A percentile compares a stretch with the other conserved stretches of the same genome.
These are phyloP conservation scores for Blera fallax DNA, from an alignment of 2,888 invertebrate genomes.

Conservation along the genomic window DNA sequence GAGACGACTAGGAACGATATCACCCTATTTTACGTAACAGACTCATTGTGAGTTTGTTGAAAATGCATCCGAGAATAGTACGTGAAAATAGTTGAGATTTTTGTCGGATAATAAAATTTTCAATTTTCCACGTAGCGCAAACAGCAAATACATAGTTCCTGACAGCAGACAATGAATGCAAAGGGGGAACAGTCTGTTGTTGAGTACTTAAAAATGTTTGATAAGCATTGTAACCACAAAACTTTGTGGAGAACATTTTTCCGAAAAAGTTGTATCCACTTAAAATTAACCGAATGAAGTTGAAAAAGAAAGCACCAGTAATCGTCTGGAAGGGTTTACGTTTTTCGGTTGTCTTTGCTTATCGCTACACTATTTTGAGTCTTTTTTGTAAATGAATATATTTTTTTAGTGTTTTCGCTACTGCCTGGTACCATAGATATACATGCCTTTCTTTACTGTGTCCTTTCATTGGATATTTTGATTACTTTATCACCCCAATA, in stretches of 20 bases:
- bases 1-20: conserved; percentile 16
- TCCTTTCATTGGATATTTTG: too few relatives aligned
- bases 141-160: neutral
- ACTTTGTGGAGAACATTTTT: neutral
- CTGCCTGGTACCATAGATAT: too few relatives aligned
- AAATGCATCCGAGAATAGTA: conserved; percentile 41
- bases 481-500: too few relatives aligned
- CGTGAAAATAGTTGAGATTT: conserved; percentile 48
- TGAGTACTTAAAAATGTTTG: conserved; percentile 7
- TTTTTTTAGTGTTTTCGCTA: too few relatives aligned
- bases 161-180: neutral
- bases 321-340: neutral
- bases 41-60: conserved; percentile 46
- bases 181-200: neutral
- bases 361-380: too few relatives aligned
- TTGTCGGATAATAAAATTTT: conserved; percentile 55
- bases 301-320: neutral
- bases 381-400: too few relatives aligned
- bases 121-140: conserved; percentile 41
- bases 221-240: conserved; percentile 1
- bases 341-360: neutral
- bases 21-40: conserved; percentile 39
- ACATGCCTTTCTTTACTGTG: too few relatives aligned
- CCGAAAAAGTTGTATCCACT: neutral
- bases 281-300: conserved; percentile 7